These are phyloP conservation scores for Myotis findleyi DNA, from an alignment of 2,797 vertebrate genomes.

Conservation along the genomic window DNA sequence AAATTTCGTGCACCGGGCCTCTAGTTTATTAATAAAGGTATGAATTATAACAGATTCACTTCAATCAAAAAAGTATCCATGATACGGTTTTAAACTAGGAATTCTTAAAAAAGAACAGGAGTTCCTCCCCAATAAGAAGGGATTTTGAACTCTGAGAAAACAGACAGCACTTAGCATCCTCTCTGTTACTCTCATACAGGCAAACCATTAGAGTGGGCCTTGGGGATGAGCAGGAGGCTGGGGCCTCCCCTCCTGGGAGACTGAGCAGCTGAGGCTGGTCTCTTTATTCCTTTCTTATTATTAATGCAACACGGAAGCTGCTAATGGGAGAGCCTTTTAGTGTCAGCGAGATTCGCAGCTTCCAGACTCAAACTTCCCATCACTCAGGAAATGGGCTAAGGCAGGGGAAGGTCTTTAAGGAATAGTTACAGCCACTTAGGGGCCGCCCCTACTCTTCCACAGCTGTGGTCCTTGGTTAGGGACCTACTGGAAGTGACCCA, in stretches of 20 bases:
- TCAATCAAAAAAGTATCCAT: constrained; percentile 2
- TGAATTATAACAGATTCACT: not conserved
- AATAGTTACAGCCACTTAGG: constrained; percentile 71
- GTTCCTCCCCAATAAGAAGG: not conserved
- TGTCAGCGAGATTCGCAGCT: constrained; percentile 79
- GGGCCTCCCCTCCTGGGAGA: constrained; percentile 64
- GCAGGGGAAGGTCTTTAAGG: constrained; percentile 72
- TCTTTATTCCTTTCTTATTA: constrained; percentile 77
- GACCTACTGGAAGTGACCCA: constrained; percentile 73
- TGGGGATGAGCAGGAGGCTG: not conserved
- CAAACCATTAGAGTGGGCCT: constrained; percentile 60
- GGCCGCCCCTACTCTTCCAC: constrained; percentile 39
- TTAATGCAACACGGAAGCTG: constrained; percentile 74
- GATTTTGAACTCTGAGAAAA: constrained; percentile 22
- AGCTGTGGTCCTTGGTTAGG: constrained; percentile 71
- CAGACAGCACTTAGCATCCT: not conserved
- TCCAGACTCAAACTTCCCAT: constrained; percentile 66
- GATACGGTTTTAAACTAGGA: constrained; percentile 22
- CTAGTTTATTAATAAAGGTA: not conserved
- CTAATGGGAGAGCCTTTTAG: constrained; percentile 80
- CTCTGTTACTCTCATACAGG: constrained; percentile 37
- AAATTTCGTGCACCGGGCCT: no score
- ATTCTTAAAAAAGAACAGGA: not conserved
- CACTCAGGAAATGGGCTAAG: constrained; percentile 64
- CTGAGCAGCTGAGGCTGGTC: constrained; percentile 55